Percentiles rank a stretch among this genome's conserved stretches.
Conservation (phyloP, 1,140 invertebrate genomes). For the Plectrocnemia conspersa region DNA sequence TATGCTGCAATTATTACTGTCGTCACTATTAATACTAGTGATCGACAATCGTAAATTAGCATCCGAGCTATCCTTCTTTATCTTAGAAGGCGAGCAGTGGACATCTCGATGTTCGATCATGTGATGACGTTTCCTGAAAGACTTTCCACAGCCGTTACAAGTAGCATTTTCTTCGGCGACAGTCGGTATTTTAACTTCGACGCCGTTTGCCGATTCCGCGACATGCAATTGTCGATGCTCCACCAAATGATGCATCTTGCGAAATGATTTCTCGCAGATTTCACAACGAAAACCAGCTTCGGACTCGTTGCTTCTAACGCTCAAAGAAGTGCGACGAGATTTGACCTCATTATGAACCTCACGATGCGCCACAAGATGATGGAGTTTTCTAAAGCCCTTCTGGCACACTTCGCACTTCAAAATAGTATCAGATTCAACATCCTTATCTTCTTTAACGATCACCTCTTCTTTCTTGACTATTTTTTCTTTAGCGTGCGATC, state of each 20-base stretch:
- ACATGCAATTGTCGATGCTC: slow-evolving; percentile 50
- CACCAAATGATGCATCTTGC: slow-evolving; percentile 49
- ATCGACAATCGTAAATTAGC: slow-evolving; percentile 24
- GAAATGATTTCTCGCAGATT: slow-evolving; percentile 51
- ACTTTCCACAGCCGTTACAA: slow-evolving; percentile 29
- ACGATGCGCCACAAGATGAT: slow-evolving; percentile 49
- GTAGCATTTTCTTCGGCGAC: slow-evolving; percentile 32
- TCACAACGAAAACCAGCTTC: slow-evolving; percentile 50
- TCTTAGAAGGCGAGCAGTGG: slow-evolving; percentile 29
- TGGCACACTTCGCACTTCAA: slow-evolving; percentile 49
- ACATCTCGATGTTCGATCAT: slow-evolving; percentile 31
- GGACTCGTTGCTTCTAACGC: slow-evolving; percentile 36
- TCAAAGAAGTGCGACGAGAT: slow-evolving; percentile 24
- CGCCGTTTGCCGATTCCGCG: slow-evolving; percentile 34
- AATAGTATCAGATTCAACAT: slow-evolving; percentile 31
- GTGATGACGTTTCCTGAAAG: slow-evolving; percentile 29
- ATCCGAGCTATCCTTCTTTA: slow-evolving; percentile 9
- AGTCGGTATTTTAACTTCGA: slow-evolving; percentile 33
- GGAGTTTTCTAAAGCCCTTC: slow-evolving; percentile 48
- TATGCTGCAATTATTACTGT: slow-evolving; percentile 29
- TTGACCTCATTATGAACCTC: slow-evolving; percentile 23
- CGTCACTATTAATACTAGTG: slow-evolving; percentile 28
- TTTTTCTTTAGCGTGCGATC: slow-evolving; percentile 21
- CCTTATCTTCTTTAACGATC: slow-evolving; percentile 35
- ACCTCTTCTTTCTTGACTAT: no score